Evolutionary conservation across 2,797 vertebrate species (phyloP), one percentile per base, ranked within the genome.

Genomic region (Oreonectes daqikongensis): DNA sequence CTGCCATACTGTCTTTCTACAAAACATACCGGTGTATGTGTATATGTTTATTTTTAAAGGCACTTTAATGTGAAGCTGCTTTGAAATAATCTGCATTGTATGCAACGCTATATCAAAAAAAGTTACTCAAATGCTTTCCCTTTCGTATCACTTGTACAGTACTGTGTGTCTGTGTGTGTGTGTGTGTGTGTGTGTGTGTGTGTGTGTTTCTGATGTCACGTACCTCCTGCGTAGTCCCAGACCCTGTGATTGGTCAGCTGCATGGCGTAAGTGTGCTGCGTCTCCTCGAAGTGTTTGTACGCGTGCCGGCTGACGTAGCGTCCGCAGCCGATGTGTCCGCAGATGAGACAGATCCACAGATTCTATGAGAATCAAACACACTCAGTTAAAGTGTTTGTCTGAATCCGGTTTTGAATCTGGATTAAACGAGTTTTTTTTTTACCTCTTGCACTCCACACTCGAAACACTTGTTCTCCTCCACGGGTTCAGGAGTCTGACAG

Each of bases 221-320:
- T 83, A 99, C 98, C 97, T 92, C 97, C 98, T 1, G 97, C 97
- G 0, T 99, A 99, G 91, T 99, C 98, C 98, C 98, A 99, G 69
- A 99, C 98, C 0, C 98, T 89, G 87, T 99, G 97, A 89, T 99
- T 99, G 87, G 96, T 98, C 81, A 99, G 90, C 92, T 99, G 98
- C 97, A 99, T 99, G 8, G 98, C 98, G 0, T 99, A 98, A 0
- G 98, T 99, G 85, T 99, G 98, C 88, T 99, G 97, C 0, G 98
- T 99, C 79, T 99, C 97, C 87, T 99, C 97, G 59, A 99, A 99
- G 91, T 99, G 97, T 81, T 97, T 98, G 90, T 98, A 96, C 3
- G 97, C 97, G 1, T 99, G 97, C 6, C 96, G 95, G 59, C 97
- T 99, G 5, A 98, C 94, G 3, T 99, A 98, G 20, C 97, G 96